Conservation (phyloP, 2,797 vertebrate species). For the Erethizon dorsatum region DNA sequence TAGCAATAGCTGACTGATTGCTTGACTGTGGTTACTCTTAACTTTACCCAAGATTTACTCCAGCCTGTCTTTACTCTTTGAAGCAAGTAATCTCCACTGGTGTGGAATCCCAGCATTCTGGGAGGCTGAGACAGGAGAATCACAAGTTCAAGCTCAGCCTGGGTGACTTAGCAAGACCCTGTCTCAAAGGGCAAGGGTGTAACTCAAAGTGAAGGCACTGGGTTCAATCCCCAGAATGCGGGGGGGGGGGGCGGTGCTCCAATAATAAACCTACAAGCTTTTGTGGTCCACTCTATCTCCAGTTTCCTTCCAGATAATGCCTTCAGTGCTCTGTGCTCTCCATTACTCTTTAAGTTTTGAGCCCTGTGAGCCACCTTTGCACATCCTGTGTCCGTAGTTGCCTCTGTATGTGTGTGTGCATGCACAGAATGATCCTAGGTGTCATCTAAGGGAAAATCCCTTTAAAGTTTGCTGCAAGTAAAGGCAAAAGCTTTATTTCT, state of each 20-base stretch:
- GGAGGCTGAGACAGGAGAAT: neutral
- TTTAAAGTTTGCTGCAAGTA: neutral
- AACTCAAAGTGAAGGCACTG: neutral
- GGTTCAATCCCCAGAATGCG: neutral
- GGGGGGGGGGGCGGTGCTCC: too few species aligned
- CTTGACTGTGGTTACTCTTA: neutral
- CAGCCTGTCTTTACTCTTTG: neutral
- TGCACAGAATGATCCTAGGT: neutral
- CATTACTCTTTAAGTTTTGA: neutral
- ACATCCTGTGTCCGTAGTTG: slow-evolving; percentile 9
- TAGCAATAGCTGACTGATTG: neutral
- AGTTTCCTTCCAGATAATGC: slow-evolving; percentile 26
- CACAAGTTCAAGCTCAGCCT: neutral
- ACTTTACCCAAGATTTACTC: neutral
- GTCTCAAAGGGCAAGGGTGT: neutral
- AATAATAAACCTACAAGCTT: neutral
- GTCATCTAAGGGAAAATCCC: neutral
- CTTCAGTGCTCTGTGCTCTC: neutral
- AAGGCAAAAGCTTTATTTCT: neutral
- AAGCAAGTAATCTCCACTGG: neutral
- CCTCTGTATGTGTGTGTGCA: neutral
- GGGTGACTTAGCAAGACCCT: neutral
- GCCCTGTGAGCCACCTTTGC: neutral
- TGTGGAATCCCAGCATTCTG: neutral
- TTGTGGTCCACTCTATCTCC: neutral